These are phyloP conservation scores for Seriola dumerili DNA, from an alignment of 2,113 vertebrate species.

Conservation along the genomic window DNA sequence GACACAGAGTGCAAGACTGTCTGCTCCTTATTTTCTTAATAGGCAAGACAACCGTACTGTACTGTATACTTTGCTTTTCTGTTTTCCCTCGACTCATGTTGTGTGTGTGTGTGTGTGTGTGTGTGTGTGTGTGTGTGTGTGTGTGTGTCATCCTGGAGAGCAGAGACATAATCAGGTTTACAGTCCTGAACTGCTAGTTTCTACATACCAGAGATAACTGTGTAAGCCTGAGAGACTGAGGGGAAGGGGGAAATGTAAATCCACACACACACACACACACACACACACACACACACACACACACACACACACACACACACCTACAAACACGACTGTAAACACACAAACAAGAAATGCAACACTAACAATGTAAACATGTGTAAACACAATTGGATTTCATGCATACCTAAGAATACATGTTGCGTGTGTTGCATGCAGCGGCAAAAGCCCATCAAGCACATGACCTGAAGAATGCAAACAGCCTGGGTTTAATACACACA, in stretches of 20 bases:
- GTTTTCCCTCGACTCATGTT: constrained; percentile 21
- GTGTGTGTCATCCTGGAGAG: neutral
- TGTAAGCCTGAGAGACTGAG: constrained; percentile 55
- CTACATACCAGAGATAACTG: constrained; percentile 64
- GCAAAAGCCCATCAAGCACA: neutral
- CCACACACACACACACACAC: neutral
- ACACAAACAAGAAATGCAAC: neutral
- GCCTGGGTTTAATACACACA: neutral
- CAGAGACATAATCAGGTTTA: constrained; percentile 55
- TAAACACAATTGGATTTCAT: neutral
- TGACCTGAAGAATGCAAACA: neutral
- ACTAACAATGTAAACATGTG: too few species aligned
- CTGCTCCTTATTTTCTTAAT: neutral
- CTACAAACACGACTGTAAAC: neutral
- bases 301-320: neutral
- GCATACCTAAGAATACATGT: too few species aligned
- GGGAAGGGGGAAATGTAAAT: neutral
- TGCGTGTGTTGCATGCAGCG: neutral
- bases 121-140: constrained; percentile 15
- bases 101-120: constrained; percentile 22
- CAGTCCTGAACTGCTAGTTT: constrained; percentile 62
- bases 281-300: neutral
- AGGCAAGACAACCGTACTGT: neutral
- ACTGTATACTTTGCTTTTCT: neutral
- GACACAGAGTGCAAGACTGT: too few species aligned